Evolutionary conservation across 2,888 invertebrate genomes (phyloP).

Genomic region (Tridacna gigas): DNA sequence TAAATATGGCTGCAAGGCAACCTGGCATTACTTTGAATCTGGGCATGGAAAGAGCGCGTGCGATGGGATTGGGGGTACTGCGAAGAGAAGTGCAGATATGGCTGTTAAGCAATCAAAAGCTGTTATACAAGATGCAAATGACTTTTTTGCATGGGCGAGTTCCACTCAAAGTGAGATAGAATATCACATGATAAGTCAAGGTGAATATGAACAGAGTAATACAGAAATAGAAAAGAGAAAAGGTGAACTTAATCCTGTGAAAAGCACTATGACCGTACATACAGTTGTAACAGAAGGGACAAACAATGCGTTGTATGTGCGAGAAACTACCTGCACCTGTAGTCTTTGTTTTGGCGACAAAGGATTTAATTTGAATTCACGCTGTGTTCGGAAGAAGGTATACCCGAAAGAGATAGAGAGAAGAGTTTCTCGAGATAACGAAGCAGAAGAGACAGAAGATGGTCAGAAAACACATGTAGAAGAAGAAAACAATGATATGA

Average conservation of each 20-base stretch:
- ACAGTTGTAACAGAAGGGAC: constrained; percentile 7
- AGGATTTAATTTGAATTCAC: constrained; percentile 1
- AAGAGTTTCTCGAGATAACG: not conserved
- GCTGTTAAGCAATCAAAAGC: not conserved
- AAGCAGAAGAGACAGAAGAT: not conserved
- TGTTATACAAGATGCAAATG: not conserved
- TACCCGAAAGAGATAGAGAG: constrained; percentile 14
- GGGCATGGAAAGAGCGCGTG: constrained; percentile 37
- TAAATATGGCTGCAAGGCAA: constrained; percentile 13
- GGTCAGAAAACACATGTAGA: too few relatives aligned
- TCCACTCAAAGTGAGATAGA: not conserved
- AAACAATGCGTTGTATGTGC: not conserved
- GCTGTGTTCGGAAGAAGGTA: constrained; percentile 16
- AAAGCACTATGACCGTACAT: constrained; percentile 49
- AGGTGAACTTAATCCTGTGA: constrained; percentile 32
- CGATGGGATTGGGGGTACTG: constrained; percentile 11
- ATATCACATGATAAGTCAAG: not conserved
- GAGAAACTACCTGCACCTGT: constrained; percentile 47
- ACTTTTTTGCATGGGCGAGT: not conserved
- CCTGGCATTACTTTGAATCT: constrained; percentile 45
- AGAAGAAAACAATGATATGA: not conserved
- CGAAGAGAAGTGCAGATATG: constrained; percentile 4
- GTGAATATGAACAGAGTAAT: not conserved
- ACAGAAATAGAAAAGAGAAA: constrained; percentile 5
- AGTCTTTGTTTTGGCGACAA: constrained; percentile 29